phyloP scores from a whole-genome alignment of 2,113 vertebrate genomes.

The Amphilophus citrinellus region DNA sequence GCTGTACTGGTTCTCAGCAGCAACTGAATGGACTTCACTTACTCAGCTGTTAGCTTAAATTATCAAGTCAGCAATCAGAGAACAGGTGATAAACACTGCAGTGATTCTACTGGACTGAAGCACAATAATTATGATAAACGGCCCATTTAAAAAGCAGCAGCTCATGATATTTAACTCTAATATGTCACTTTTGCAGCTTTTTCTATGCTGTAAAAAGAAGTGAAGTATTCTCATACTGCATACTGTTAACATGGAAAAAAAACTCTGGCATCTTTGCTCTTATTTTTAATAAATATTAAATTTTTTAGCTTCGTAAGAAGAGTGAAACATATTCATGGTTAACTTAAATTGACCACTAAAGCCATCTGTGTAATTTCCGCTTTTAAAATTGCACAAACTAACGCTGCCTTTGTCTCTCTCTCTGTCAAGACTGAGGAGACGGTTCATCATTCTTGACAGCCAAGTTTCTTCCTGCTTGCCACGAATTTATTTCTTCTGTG shows the following conservation, averaged over 20 bases:
- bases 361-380: background rate
- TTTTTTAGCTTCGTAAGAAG: fast-evolving
- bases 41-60: background rate
- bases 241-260: background rate
- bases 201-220: background rate
- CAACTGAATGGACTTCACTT: background rate
- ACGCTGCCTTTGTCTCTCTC: background rate
- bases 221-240: background rate
- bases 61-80: background rate
- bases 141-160: background rate
- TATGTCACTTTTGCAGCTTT: background rate
- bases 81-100: background rate
- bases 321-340: background rate
- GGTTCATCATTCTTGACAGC: background rate
- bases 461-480: background rate
- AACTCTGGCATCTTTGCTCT: too few relatives aligned
- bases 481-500: background rate
- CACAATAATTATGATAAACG: background rate
- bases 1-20: background rate
- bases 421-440: background rate
- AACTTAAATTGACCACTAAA: background rate
- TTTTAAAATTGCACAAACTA: background rate
- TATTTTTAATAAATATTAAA: background rate
- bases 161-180: background rate
- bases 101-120: background rate